Evolutionary conservation across 1,140 invertebrate species (phyloP).

Genomic region (Bilobella aurantiaca): DNA sequence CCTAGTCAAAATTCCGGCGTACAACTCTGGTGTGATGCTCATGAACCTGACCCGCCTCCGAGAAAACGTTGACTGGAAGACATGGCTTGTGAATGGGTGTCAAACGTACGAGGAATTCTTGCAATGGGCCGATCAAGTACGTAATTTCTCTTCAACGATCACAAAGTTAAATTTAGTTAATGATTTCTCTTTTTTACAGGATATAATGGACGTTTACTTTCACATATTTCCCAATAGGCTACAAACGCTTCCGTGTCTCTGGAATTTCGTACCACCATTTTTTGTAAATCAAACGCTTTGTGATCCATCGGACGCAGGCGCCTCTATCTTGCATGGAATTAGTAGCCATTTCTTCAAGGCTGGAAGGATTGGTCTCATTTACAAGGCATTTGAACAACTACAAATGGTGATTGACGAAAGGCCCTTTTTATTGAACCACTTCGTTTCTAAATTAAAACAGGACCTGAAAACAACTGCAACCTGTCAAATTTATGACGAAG

Average conservation of each 20-base stretch:
- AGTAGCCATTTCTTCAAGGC: background rate
- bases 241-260: background rate
- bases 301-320: background rate
- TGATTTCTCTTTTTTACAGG: background rate
- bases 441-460: background rate
- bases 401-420: no score
- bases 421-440: background rate
- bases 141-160: background rate
- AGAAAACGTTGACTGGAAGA: background rate
- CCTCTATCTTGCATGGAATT: background rate
- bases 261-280: conserved; percentile 2
- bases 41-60: background rate
- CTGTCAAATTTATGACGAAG: background rate
- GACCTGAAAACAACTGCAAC: background rate
- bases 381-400: background rate
- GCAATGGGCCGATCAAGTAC: background rate
- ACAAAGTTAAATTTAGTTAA: background rate
- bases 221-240: background rate
- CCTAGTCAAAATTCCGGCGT: background rate
- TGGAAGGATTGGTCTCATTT: background rate
- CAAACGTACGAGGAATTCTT: background rate
- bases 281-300: background rate
- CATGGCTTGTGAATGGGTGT: background rate
- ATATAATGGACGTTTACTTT: conserved; percentile 5
- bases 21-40: conserved; percentile 1